Conservation (phyloP, 2,888 invertebrate species). For the Pyrrhia umbra region DNA sequence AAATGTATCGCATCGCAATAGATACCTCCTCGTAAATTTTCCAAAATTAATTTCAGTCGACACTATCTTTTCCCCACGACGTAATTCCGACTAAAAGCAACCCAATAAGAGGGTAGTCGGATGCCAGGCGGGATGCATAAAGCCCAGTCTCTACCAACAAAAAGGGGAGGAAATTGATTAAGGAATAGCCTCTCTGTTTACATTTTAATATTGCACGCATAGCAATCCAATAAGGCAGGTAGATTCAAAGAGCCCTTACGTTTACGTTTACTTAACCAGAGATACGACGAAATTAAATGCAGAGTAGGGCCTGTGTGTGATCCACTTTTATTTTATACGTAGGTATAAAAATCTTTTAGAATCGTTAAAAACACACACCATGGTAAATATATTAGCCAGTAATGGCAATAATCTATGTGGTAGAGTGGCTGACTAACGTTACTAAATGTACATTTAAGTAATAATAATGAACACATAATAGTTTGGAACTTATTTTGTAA, state of each 20-base stretch:
- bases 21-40: slow-evolving; percentile 26
- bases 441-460: too few relatives aligned
- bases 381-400: too few relatives aligned
- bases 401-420: too few relatives aligned
- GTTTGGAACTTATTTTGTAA: too few relatives aligned
- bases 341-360: too few relatives aligned
- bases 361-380: too few relatives aligned
- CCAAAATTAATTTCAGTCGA: slow-evolving; percentile 42
- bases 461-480: too few relatives aligned
- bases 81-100: slow-evolving; percentile 53
- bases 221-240: slow-evolving; percentile 43
- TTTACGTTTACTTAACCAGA: slow-evolving; percentile 26
- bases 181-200: slow-evolving; percentile 57
- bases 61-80: slow-evolving; percentile 51
- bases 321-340: too few relatives aligned
- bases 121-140: slow-evolving; percentile 43
- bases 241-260: slow-evolving; percentile 32
- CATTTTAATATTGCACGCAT: slow-evolving; percentile 54
- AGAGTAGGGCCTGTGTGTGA: slow-evolving; percentile 12
- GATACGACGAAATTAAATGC: slow-evolving; percentile 42
- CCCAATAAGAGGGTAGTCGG: slow-evolving; percentile 42
- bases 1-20: background rate
- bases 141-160: slow-evolving; percentile 47
- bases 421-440: too few relatives aligned
- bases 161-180: slow-evolving; percentile 60